Evolutionary conservation across 2,113 vertebrate species (phyloP), one percentile per base, ranked within the genome.

Genomic region (Pongo pygmaeus): DNA sequence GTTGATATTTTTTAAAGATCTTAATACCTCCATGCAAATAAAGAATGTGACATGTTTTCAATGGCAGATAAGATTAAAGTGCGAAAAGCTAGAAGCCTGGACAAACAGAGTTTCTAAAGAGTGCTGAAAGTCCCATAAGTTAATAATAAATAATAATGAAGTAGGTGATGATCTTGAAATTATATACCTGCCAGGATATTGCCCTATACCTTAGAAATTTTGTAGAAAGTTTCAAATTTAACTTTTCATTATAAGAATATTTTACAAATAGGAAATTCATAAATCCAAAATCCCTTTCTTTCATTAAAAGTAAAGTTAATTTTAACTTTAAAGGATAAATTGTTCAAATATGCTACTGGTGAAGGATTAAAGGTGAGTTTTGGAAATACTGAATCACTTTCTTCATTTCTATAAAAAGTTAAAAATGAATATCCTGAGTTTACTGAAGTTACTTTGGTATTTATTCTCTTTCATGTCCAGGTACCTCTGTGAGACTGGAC

Each of bases 131-230:
- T 40, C 8, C 17, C 25, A 18, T 67, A 87, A 97, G 70, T 91
- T 70, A 93, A 92, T 5, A 89, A 48, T 78, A 96, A 80, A 55
- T 72, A 92, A 46, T 75, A 94, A 96, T n/a, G 32, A 75, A 70
- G 17, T 55, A 75, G 30, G 20, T 48, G 38, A 72, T 70, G 25
- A 74, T 46, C 50, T 85, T 89, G 13, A 96, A 93, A 89, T 94
- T 46, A 78, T 0, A 89, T 7, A 61, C 48, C 30, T 48, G 8
- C 64, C 89, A 91, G 87, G 50, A 81, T 81, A 85, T 20, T 92
- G 3, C 50, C n/a, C 70, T 57, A 61, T 12, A 80, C 3, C 17
- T 89, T 78, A 38, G 64, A 92, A 69, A 64, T 67, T 70, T 75
- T 94, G 6, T 50, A 64, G 43, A 32, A 84, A 10, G 35, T 61